These are phyloP conservation scores for Peucedramus taeniatus DNA, from an alignment of 2,113 vertebrate species.

Conservation along the genomic window DNA sequence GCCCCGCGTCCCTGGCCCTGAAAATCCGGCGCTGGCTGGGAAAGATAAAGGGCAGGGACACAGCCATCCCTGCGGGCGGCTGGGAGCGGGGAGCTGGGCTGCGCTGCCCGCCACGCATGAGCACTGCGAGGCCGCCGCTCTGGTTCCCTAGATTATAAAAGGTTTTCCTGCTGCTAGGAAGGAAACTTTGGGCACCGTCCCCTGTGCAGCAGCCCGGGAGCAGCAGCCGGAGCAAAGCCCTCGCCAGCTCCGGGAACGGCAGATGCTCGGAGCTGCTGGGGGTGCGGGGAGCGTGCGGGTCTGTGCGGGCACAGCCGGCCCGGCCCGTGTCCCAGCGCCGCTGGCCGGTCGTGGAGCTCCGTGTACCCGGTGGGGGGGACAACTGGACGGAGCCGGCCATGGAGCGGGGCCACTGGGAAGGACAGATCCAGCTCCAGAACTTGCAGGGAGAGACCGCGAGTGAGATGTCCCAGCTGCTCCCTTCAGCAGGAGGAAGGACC, in stretches of 20 bases:
- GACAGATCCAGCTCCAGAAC: not conserved
- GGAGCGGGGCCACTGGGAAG: not conserved
- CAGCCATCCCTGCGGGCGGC: not conserved
- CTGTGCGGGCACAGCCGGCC: not conserved
- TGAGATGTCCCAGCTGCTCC: not conserved
- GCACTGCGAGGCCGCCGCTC: not conserved
- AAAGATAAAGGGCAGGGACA: not conserved
- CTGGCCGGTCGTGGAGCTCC: not conserved
- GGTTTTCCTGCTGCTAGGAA: not conserved
- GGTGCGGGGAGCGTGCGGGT: not conserved
- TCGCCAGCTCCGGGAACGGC: not conserved
- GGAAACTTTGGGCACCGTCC: constrained; percentile 27
- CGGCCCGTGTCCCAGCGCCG: not conserved
- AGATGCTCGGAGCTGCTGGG: not conserved
- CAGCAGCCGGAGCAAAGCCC: not conserved
- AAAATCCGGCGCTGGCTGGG: not conserved
- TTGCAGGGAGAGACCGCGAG: not conserved
- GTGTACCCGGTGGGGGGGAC: not conserved
- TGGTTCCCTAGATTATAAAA: not conserved
- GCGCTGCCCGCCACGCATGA: not conserved
- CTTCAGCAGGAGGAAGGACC: not conserved
- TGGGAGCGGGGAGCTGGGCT: not conserved
- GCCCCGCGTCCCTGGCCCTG: not conserved
- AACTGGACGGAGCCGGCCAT: not conserved
- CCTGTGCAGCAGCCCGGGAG: not conserved